These are phyloP conservation scores for Paraescarpia echinospica DNA, from an alignment of 1,140 invertebrate species.

Conservation along the genomic window DNA sequence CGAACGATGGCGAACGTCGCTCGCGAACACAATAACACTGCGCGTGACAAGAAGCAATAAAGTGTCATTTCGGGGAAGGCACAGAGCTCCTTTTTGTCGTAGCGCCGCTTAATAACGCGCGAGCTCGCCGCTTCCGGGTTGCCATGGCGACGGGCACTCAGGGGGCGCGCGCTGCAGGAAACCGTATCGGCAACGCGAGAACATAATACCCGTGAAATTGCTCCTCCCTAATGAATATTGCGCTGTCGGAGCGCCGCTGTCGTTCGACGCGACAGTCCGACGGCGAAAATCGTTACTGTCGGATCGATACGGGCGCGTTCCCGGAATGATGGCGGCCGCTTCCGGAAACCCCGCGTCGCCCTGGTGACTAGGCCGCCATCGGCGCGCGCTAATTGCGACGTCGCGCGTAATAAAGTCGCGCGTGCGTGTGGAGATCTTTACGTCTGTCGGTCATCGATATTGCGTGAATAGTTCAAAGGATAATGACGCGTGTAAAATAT, in stretches of 20 bases:
- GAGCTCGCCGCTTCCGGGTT: neutral
- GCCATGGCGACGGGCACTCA: neutral
- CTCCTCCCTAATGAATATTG: neutral
- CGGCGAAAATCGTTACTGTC: conserved; percentile 3
- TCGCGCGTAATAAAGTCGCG: neutral
- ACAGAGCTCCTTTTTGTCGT: neutral
- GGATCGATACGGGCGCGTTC: conserved; percentile 2
- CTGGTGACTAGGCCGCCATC: neutral
- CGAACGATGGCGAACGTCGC: neutral
- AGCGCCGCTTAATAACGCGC: neutral
- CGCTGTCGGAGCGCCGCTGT: neutral
- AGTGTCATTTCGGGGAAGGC: neutral
- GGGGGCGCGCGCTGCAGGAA: neutral
- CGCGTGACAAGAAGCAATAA: neutral
- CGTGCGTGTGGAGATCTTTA: neutral
- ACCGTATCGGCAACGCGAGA: neutral
- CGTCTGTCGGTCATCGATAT: neutral
- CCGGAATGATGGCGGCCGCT: neutral
- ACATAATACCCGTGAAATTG: neutral
- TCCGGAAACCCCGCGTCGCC: neutral
- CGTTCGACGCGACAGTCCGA: neutral
- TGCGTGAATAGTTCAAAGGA: neutral
- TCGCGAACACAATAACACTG: neutral
- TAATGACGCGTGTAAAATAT: neutral
- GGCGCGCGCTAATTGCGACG: conserved; percentile 2